These are phyloP conservation scores for Anniella stebbinsi DNA, from an alignment of 2,797 vertebrate genomes.

Conservation along the genomic window DNA sequence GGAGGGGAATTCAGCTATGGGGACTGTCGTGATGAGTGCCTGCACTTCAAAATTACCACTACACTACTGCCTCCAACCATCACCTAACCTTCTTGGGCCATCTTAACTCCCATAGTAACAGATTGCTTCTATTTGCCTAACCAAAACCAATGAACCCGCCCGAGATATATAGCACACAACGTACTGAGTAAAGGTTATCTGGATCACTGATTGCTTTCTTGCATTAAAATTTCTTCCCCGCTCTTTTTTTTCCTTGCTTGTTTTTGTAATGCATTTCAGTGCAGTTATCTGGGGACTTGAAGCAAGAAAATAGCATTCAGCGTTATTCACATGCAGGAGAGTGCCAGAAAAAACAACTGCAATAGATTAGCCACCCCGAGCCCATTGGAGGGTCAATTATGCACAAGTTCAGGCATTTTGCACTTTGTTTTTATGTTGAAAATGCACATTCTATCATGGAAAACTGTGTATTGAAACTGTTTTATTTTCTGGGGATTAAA, in stretches of 20 bases:
- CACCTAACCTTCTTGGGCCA: neutral
- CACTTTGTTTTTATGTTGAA: constrained; percentile 14
- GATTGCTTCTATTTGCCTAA: neutral
- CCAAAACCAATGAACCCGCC: neutral
- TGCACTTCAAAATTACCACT: too few species aligned
- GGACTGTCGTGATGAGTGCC: too few species aligned
- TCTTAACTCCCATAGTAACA: neutral
- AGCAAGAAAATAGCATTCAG: constrained; percentile 25
- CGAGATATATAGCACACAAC: neutral
- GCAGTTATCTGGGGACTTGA: constrained; percentile 3
- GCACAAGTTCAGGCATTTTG: constrained; percentile 26
- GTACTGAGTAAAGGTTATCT: neutral
- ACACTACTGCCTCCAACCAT: neutral
- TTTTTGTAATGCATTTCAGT: neutral
- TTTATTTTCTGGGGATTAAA: constrained; percentile 4
- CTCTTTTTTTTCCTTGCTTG: neutral
- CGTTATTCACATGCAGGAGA: constrained; percentile 12
- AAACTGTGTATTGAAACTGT: neutral
- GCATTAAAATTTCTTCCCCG: neutral
- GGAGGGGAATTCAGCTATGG: too few species aligned
- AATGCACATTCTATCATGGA: constrained; percentile 6
- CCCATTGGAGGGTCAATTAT: neutral
- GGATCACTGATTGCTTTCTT: constrained; percentile 12
- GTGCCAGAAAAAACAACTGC: constrained; percentile 40
- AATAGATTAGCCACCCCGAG: constrained; percentile 7